These are phyloP conservation scores for Temnothorax curvispinosus DNA, from an alignment of 1,140 invertebrate genomes.

Conservation along the genomic window DNA sequence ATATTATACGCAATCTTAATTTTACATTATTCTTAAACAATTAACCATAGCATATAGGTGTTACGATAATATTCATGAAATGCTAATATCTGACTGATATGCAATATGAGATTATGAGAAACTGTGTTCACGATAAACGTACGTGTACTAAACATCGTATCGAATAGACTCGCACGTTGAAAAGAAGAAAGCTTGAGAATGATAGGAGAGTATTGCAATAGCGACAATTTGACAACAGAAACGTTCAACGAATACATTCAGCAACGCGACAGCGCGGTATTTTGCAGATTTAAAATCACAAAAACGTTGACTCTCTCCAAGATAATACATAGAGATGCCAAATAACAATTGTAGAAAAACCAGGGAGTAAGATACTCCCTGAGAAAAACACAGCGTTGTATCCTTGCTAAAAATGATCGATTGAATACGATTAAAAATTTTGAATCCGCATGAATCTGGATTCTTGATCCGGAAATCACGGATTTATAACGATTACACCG, in stretches of 20 bases:
- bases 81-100: slow-evolving; percentile 46
- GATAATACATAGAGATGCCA: slow-evolving; percentile 32
- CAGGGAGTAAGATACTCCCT: too few relatives aligned
- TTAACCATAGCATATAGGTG: slow-evolving; percentile 49
- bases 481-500: too few relatives aligned
- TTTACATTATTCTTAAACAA: slow-evolving; percentile 64
- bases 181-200: neutral
- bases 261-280: slow-evolving; percentile 1
- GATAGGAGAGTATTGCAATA: neutral
- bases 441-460: too few relatives aligned
- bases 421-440: too few relatives aligned
- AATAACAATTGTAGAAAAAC: slow-evolving; percentile 39
- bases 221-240: neutral
- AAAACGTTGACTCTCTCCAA: slow-evolving; percentile 12
- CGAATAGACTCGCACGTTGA: neutral
- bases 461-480: too few relatives aligned
- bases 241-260: slow-evolving; percentile 17
- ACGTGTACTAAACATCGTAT: slow-evolving; percentile 17
- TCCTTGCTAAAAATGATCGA: too few relatives aligned
- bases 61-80: slow-evolving; percentile 36
- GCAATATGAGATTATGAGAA: slow-evolving; percentile 61
- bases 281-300: slow-evolving; percentile 35
- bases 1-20: slow-evolving; percentile 65
- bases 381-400: slow-evolving; percentile 25
- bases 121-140: slow-evolving; percentile 27